These are phyloP conservation scores for Carabus problematicus DNA, from an alignment of 2,888 invertebrate species.

Conservation along the genomic window DNA sequence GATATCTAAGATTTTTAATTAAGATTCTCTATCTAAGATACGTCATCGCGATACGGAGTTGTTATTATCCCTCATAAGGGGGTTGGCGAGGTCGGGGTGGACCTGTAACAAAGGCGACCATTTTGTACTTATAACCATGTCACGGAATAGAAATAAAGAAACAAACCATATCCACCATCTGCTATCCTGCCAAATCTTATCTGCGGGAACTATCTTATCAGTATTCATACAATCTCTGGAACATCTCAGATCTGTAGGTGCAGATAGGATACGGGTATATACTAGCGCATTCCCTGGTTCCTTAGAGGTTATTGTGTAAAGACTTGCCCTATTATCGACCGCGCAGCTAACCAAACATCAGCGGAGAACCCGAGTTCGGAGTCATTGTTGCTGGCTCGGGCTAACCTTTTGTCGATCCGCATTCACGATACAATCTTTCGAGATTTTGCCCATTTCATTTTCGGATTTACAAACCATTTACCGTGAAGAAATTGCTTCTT, in stretches of 20 bases:
- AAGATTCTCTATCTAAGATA: constrained; percentile 32
- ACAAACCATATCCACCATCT: constrained; percentile 23
- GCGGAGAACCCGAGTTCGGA: constrained; percentile 64
- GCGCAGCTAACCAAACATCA: constrained; percentile 74
- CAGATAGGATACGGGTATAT: constrained; percentile 8
- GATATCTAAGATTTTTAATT: constrained; percentile 34
- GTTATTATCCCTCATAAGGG: background rate
- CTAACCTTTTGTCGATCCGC: constrained; percentile 51
- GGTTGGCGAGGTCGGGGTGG: background rate
- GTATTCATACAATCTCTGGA: constrained; percentile 53
- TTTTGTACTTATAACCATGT: constrained; percentile 50
- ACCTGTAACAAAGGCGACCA: constrained; percentile 51
- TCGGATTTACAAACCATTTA: constrained; percentile 58
- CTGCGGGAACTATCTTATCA: constrained; percentile 52
- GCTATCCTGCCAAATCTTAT: constrained; percentile 38
- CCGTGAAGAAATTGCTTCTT: constrained; percentile 61
- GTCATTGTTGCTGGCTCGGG: constrained; percentile 53
- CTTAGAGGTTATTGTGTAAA: constrained; percentile 24
- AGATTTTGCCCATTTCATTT: constrained; percentile 54
- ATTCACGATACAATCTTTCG: constrained; percentile 57
- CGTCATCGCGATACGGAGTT: constrained; percentile 17
- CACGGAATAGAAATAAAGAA: constrained; percentile 26
- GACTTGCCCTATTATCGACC: constrained; percentile 49
- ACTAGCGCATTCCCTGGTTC: background rate
- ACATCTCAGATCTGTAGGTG: too few species aligned